A percentile compares a stretch with the other conserved stretches of the same genome.
Conservation (phyloP, 1,140 invertebrate species). For the Chionoecetes opilio region DNA sequence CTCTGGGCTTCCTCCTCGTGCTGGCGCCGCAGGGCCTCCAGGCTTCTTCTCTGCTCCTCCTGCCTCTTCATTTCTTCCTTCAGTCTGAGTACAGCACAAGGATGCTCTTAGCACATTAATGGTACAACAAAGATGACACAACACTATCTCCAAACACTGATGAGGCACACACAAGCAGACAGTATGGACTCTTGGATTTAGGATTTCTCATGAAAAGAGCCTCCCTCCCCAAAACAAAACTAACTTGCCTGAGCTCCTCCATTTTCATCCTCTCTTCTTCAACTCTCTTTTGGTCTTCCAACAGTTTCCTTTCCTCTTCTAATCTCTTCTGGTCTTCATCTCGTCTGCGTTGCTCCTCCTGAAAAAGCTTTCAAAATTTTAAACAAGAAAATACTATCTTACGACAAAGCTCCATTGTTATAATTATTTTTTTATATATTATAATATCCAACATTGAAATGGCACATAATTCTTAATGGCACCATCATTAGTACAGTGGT, state of each 20-base stretch:
- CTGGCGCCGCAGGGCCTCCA: constrained; percentile 72
- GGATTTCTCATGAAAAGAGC: background rate
- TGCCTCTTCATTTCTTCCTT: constrained; percentile 74
- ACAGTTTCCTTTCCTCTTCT: constrained; percentile 70
- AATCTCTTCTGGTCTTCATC: constrained; percentile 79
- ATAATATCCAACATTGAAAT: too few relatives aligned
- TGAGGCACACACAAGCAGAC: too few relatives aligned
- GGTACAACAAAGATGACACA: background rate
- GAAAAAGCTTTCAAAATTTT: background rate
- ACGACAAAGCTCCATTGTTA: too few relatives aligned
- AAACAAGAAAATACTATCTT: too few relatives aligned
- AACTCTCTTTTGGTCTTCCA: constrained; percentile 61
- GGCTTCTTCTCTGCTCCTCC: constrained; percentile 80
- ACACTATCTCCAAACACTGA: background rate
- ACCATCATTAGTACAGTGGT: too few relatives aligned
- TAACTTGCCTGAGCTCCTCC: constrained; percentile 79
- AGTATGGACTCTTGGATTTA: background rate
- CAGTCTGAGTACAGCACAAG: background rate
- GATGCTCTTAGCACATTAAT: background rate
- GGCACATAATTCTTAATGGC: too few relatives aligned
- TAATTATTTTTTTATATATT: too few relatives aligned
- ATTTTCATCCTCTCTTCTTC: constrained; percentile 77
- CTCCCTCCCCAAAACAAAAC: background rate
- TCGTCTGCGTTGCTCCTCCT: constrained; percentile 79
- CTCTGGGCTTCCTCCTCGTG: constrained; percentile 79